phyloP scores from a whole-genome alignment of 2,888 invertebrate species.

The Andrena marginata region DNA sequence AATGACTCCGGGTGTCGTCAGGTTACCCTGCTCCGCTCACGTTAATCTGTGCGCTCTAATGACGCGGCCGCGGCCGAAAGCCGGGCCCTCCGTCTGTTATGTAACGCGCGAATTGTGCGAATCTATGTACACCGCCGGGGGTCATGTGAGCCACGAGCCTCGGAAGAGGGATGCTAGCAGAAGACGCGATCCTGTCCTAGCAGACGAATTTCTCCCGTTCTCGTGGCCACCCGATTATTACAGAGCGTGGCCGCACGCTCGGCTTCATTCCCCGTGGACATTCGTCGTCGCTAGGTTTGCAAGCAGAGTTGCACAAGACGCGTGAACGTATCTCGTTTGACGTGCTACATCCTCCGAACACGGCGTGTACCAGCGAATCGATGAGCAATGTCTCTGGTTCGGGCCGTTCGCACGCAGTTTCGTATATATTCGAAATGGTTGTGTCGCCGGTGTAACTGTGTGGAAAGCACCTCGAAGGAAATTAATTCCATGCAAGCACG shows the following conservation, averaged over 20 bases:
- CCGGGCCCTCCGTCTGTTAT: constrained; percentile 74
- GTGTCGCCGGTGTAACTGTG: background rate
- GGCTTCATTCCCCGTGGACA: constrained; percentile 3
- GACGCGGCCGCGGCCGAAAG: constrained; percentile 61
- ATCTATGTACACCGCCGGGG: constrained; percentile 66
- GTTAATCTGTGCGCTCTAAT: constrained; percentile 45
- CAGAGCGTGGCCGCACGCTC: background rate
- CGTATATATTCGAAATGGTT: background rate
- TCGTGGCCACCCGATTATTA: constrained; percentile 3
- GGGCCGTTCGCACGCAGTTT: background rate
- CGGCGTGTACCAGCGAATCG: constrained; percentile 19
- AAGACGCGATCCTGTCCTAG: constrained; percentile 70
- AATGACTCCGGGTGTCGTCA: constrained; percentile 52
- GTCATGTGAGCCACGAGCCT: constrained; percentile 76
- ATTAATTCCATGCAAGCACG: constrained; percentile 41
- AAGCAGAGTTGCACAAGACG: constrained; percentile 44
- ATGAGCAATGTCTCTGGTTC: constrained; percentile 7
- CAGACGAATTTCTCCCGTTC: constrained; percentile 70
- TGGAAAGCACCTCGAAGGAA: background rate
- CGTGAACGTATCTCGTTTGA: constrained; percentile 40
- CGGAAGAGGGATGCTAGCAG: constrained; percentile 70
- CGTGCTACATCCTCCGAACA: constrained; percentile 33
- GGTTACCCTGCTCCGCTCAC: constrained; percentile 34
- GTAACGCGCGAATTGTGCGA: constrained; percentile 77
- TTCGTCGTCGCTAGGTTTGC: constrained; percentile 26